Evolutionary conservation across 2,113 vertebrate species (phyloP), one percentile per base, ranked within the genome.

Genomic region (Emydocephalus ijimae): DNA sequence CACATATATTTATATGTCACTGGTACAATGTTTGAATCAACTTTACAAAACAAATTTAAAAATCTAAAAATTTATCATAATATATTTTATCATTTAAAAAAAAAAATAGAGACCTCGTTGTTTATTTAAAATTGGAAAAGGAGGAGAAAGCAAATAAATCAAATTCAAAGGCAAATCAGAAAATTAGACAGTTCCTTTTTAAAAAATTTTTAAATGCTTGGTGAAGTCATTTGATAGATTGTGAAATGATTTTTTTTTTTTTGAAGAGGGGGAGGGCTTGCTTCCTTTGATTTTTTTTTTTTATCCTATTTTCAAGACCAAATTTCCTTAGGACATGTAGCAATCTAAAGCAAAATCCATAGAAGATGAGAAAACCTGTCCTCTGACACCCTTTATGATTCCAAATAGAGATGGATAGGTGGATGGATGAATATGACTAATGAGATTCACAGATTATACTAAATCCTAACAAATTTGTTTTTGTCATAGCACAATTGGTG

Each of bases 21-120:
- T 91, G 94, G 86, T 93, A 90, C 15, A 93, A 45, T 92, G 92
- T 91, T 55, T 94, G 29, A 95, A 96, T 92, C 26, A 94, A 94
- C 92, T 96, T 96, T 24, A 92, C 81, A 94, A 93, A 12, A 92
- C 92, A 92, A 90, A 43, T 94, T 50, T 50, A 9, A 50, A 90
- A 48, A 94, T 45, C 21, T 91, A 94, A 94, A 23, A 96, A 10
- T 88, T 95, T 57, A 94, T 85, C 54, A 92, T 2, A 69, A 88
- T 87, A 50, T 55, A 87, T 59, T 90, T 57, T 9, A 93, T 56
- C 91, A 93, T 95, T 95, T n/a, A 94, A 95, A 93, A 61, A 54
- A n/a, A n/a, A 11, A 94, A 56, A 89, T 93, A 91, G n/a, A 86
- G 89, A 92, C 89, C 24, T 57, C 93, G 94, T 91, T 88, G 8